A percentile compares a stretch with the other conserved stretches of the same genome.
Evolutionary conservation across 2,113 vertebrate species (phyloP).

Genomic region (Antennarius striatus): DNA sequence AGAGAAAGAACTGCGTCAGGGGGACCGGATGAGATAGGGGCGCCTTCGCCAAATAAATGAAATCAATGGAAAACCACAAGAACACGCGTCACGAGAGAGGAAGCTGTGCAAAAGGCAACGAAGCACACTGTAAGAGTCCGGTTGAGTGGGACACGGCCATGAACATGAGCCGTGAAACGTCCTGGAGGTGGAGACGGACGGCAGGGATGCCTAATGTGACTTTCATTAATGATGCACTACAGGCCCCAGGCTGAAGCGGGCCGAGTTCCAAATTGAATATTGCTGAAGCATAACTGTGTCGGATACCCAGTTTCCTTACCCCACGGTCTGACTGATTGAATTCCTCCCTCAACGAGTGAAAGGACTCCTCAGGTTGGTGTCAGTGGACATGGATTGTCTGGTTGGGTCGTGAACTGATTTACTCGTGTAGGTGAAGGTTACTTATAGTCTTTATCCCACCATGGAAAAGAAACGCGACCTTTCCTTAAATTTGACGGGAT

Average conservation of each 20-base stretch:
- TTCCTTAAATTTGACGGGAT: too few species aligned
- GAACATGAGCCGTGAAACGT: slow-evolving; percentile 22
- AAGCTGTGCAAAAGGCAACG: too few species aligned
- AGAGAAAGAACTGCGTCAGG: too few species aligned
- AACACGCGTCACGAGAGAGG: too few species aligned
- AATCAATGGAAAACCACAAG: too few species aligned
- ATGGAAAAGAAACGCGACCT: too few species aligned
- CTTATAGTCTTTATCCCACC: too few species aligned
- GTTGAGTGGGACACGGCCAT: too few species aligned
- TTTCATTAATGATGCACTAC: slow-evolving; percentile 73
- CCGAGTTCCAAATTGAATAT: slow-evolving; percentile 77
- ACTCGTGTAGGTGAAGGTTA: slow-evolving; percentile 1
- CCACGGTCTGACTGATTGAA: slow-evolving; percentile 69
- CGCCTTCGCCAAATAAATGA: too few species aligned
- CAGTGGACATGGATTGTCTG: slow-evolving; percentile 15
- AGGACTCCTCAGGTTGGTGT: slow-evolving; percentile 50
- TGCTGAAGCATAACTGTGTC: slow-evolving; percentile 75
- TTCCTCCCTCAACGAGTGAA: slow-evolving; percentile 65
- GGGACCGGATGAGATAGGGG: too few species aligned
- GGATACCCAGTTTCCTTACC: slow-evolving; percentile 70
- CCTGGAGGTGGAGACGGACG: slow-evolving; percentile 51
- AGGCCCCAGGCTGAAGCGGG: slow-evolving; percentile 64
- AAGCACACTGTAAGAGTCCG: too few species aligned
- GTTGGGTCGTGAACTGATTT: slow-evolving; percentile 39
- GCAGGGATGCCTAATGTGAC: slow-evolving; percentile 72